Conservation (phyloP, 1,140 invertebrate genomes). For the Parasteatoda tepidariorum region DNA sequence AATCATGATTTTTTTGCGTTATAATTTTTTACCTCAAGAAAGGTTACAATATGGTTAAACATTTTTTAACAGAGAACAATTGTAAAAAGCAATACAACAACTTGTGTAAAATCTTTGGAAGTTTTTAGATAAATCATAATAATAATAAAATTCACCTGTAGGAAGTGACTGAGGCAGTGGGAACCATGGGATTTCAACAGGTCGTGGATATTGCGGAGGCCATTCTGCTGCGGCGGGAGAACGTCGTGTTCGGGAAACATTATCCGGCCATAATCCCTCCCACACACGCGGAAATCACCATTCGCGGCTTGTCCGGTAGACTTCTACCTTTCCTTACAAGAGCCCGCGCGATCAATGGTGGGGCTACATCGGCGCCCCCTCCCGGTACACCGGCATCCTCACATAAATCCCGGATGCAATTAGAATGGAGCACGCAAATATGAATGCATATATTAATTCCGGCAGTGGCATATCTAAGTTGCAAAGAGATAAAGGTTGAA, state of each 20-base stretch:
- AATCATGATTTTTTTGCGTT: too few relatives aligned
- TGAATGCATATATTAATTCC: background rate
- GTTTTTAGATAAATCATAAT: too few relatives aligned
- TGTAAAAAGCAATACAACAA: too few relatives aligned
- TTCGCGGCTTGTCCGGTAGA: background rate
- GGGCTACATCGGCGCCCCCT: conserved; percentile 33
- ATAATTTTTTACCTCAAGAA: too few relatives aligned
- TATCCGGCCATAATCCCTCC: conserved; percentile 48
- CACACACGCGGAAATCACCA: background rate
- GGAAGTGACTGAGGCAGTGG: conserved; percentile 46
- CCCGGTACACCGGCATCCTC: background rate
- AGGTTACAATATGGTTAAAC: too few relatives aligned
- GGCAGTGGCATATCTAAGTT: background rate
- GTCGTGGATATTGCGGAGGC: conserved; percentile 46
- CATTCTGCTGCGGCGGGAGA: conserved; percentile 7
- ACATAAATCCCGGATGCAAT: background rate
- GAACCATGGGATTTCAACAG: conserved; percentile 48
- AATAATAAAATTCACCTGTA: conserved; percentile 18
- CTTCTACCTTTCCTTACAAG: background rate
- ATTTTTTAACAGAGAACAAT: too few relatives aligned
- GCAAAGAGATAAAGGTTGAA: background rate
- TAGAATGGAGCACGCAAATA: background rate
- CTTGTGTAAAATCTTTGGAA: too few relatives aligned
- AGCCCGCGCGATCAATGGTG: background rate
- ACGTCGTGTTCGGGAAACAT: conserved; percentile 59